Evolutionary conservation across 2,888 invertebrate species (phyloP).

Genomic region (Petrophora chlorosata): DNA sequence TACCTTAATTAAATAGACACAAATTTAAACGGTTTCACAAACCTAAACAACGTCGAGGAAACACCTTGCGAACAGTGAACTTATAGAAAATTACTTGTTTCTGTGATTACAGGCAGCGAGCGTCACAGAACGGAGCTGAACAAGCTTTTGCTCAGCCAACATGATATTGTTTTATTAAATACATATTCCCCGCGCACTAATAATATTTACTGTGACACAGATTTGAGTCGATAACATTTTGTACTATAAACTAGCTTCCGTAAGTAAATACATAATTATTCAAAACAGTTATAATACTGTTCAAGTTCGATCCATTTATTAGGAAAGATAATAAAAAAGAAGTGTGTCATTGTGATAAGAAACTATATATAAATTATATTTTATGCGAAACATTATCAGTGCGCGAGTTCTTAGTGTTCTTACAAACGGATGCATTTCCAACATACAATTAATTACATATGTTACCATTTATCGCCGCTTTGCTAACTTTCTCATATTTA

Average conservation of each 20-base stretch:
- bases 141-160: conserved; percentile 51
- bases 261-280: conserved; percentile 36
- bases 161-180: conserved; percentile 31
- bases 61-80: conserved; percentile 44
- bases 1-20: conserved; percentile 61
- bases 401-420: conserved; percentile 49
- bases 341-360: conserved; percentile 26
- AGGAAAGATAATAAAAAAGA: conserved; percentile 27
- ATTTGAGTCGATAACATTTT: conserved; percentile 39
- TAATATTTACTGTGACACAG: conserved; percentile 46
- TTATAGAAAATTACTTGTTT: conserved; percentile 37
- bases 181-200: conserved; percentile 56
- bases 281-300: conserved; percentile 20
- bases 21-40: conserved; percentile 57
- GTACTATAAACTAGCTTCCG: conserved; percentile 49
- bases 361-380: conserved; percentile 19
- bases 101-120: conserved; percentile 52
- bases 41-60: conserved; percentile 47
- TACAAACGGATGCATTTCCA: conserved; percentile 26
- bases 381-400: conserved; percentile 52
- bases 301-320: conserved; percentile 19
- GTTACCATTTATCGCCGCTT: conserved; percentile 24
- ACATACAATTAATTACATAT: conserved; percentile 27
- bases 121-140: conserved; percentile 56
- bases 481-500: conserved; percentile 25